A percentile compares a stretch with the other conserved stretches of the same genome.
phyloP scores from a whole-genome alignment of 2,797 vertebrate species.

The Trematocara caparti region DNA sequence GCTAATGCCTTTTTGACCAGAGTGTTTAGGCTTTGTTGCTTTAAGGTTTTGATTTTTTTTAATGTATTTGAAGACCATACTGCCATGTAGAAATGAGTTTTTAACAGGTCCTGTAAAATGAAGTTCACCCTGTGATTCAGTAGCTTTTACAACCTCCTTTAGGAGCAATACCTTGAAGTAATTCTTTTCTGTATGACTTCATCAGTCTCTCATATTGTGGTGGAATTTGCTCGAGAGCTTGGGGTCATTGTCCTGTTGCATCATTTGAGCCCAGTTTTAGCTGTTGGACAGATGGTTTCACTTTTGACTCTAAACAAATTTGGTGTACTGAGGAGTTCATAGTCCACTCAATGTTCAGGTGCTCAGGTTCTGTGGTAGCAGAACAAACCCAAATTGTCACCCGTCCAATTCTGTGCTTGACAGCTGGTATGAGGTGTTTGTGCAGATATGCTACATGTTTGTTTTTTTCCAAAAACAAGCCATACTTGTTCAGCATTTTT shows the following conservation, averaged over 20 bases:
- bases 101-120: neutral
- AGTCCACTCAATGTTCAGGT: neutral
- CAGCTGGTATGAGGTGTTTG: neutral
- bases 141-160: neutral
- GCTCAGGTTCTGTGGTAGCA: neutral
- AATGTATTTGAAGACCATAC: neutral
- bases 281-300: neutral
- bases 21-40: neutral
- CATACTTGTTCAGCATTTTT: too few relatives aligned
- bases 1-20: rapidly evolving
- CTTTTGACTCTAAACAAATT: neutral
- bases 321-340: neutral
- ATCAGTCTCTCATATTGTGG: neutral
- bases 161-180: neutral
- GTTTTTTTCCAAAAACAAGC: too few relatives aligned
- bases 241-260: neutral
- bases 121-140: neutral
- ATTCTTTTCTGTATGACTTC: rapidly evolving
- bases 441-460: too few relatives aligned
- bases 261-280: neutral
- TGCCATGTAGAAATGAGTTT: neutral
- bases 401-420: rapidly evolving
- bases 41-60: neutral
- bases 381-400: neutral
- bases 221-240: neutral